Evolutionary conservation across 1,140 invertebrate species (phyloP).

Genomic region (Solen grandis): DNA sequence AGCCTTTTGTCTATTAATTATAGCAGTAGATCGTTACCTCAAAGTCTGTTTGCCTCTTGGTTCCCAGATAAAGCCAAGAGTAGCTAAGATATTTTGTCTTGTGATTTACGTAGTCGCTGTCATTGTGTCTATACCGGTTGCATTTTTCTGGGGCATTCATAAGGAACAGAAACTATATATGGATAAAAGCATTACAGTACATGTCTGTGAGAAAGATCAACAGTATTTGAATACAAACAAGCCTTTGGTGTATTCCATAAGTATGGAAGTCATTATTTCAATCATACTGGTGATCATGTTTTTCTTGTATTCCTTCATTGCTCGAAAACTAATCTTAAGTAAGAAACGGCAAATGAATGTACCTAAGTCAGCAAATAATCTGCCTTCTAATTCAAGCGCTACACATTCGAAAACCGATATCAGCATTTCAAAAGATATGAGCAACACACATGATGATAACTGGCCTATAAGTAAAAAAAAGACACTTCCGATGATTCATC

Average conservation of each 20-base stretch:
- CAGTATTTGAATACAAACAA: neutral
- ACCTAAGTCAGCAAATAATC: neutral
- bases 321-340: neutral
- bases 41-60: slow-evolving; percentile 62
- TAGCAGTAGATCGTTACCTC: slow-evolving; percentile 64
- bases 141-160: slow-evolving; percentile 30
- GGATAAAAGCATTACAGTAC: slow-evolving; percentile 10
- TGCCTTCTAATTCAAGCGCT: neutral
- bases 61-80: slow-evolving; percentile 44
- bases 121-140: slow-evolving; percentile 11
- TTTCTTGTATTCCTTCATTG: slow-evolving; percentile 26
- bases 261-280: neutral
- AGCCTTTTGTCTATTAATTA: slow-evolving; percentile 58
- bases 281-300: slow-evolving; percentile 9
- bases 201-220: slow-evolving; percentile 35
- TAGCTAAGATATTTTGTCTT: neutral
- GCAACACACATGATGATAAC: neutral
- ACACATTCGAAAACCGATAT: neutral
- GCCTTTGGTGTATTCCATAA: slow-evolving; percentile 9
- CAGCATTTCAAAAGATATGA: neutral
- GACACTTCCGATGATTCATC: neutral
- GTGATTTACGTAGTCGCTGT: slow-evolving; percentile 1
- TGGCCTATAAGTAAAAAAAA: neutral
- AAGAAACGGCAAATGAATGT: neutral
- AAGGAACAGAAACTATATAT: neutral